Conservation (phyloP, 2,888 invertebrate species). For the Philonicus albiceps region DNA sequence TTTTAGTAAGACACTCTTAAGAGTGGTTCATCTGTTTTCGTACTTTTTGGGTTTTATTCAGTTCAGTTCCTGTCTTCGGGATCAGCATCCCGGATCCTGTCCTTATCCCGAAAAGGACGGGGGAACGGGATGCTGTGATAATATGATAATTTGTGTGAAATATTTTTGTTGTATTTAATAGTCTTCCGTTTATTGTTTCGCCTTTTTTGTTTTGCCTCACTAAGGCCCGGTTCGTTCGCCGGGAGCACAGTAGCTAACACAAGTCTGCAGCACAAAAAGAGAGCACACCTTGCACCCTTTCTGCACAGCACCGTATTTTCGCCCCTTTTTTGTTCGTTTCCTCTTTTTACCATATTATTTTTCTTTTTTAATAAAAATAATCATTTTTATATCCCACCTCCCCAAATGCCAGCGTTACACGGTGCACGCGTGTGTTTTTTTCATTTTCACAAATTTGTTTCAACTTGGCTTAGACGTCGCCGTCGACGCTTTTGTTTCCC, state of each 20-base stretch:
- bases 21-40: background rate
- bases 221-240: background rate
- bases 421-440: background rate
- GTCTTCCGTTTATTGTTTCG: background rate
- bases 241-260: background rate
- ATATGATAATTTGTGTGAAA: background rate
- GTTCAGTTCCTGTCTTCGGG: background rate
- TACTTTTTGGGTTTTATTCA: background rate
- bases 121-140: background rate
- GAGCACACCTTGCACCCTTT: constrained; percentile 1
- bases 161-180: background rate
- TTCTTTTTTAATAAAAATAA: background rate
- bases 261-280: background rate
- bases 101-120: background rate
- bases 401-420: background rate
- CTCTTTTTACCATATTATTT: background rate
- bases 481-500: background rate
- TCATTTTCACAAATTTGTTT: background rate
- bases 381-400: background rate
- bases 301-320: background rate
- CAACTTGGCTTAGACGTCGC: background rate
- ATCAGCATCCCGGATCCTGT: background rate
- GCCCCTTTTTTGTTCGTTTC: background rate
- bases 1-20: background rate
- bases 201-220: background rate